Evolutionary conservation across 1,140 invertebrate genomes (phyloP), one percentile per base, ranked within the genome.

Genomic region (Listronotus oregonensis): DNA sequence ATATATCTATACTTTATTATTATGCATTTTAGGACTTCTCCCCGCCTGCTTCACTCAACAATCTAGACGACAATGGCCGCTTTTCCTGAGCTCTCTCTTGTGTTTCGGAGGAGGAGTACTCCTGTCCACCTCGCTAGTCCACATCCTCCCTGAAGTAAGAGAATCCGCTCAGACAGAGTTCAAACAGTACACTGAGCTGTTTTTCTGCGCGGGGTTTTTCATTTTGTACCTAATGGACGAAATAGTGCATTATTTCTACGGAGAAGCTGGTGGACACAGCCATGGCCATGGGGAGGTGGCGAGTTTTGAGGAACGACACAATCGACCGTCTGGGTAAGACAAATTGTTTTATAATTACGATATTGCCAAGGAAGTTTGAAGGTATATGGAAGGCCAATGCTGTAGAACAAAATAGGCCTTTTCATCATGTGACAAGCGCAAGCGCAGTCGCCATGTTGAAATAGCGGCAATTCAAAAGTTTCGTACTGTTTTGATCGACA

Each of bases 91-190:
- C 8, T 80, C 83, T 11, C 75, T 92, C 9, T 82, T 94, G 0
- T 94, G 91, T 72, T 92, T 93, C 67, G 92, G 92, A 18, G 93
- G 89, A 4, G 93, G 94, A 0, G 91, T 96, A 7, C 83, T 96
- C 31, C 76, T 96, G 14, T 90, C 90, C 0, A 95, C 93, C 0
- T 88, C 90, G 17, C 78, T 93, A 39, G 80, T 92, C 3, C 93
- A 95, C 77, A 90, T 95, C 80, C 79, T 95, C 40, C 92, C 93
- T 14, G 93, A 95, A 80, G 86, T 90, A 44, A 50, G 71, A 46
- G 69, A 73, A 64, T 46, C 50, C 21, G 18, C 72, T 10, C 47
- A 50, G 0, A 14, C 60, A 37, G 63, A 61, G 21, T 73, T 69
- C 50, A 66, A 69, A 40, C 58, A 82, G 21, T 82, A 85, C 67